A percentile compares a stretch with the other conserved stretches of the same genome.
Conservation (phyloP, 2,888 invertebrate species). For the Hydroisotoma schaefferi region DNA sequence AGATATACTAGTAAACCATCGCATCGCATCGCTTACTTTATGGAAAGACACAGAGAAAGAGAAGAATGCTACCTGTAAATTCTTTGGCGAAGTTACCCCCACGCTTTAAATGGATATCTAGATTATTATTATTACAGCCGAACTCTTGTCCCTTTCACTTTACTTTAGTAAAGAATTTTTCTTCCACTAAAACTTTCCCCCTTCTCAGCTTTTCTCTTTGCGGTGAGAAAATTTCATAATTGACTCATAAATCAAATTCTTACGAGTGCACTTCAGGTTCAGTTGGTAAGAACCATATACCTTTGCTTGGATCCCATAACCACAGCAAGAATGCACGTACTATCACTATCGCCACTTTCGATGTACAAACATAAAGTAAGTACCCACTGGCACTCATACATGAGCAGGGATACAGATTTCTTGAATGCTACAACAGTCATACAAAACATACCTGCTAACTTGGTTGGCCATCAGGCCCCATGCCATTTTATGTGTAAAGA, state of each 20-base stretch:
- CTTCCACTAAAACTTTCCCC: slow-evolving; percentile 29
- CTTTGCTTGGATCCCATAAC: slow-evolving; percentile 3
- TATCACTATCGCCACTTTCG: too few relatives aligned
- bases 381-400: too few relatives aligned
- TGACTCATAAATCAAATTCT: slow-evolving; percentile 48
- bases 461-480: too few relatives aligned
- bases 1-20: background rate
- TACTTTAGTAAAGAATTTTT: background rate
- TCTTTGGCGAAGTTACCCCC: background rate
- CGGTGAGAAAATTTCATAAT: slow-evolving; percentile 49
- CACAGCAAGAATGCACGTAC: slow-evolving; percentile 8
- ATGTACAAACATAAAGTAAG: too few relatives aligned
- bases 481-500: background rate
- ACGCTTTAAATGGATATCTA: background rate
- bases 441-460: too few relatives aligned
- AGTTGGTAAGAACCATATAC: slow-evolving; percentile 28
- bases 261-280: slow-evolving; percentile 32
- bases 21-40: too few relatives aligned
- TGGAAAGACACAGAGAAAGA: too few relatives aligned
- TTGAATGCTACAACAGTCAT: slow-evolving; percentile 1
- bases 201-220: slow-evolving; percentile 32
- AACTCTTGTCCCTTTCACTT: slow-evolving; percentile 7
- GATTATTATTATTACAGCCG: background rate
- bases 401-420: too few relatives aligned
- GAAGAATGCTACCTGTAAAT: background rate